Evolutionary conservation across 2,888 invertebrate genomes (phyloP).

Genomic region (Eupithecia tripunctaria): DNA sequence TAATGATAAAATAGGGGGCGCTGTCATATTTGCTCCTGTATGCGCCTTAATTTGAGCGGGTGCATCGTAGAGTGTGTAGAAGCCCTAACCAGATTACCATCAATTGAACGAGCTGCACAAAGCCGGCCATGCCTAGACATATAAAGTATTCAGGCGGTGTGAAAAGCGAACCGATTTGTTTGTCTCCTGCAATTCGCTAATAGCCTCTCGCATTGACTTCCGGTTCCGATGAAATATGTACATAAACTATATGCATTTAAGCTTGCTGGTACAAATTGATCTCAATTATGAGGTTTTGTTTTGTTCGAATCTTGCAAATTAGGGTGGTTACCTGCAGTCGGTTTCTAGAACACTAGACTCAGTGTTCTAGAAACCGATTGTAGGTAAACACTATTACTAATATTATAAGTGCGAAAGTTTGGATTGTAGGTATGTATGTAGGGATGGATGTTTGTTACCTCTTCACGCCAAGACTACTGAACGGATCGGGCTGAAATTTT

Average conservation of each 20-base stretch:
- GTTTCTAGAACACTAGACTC: not conserved
- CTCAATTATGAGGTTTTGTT: not conserved
- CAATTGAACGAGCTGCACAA: slow-evolving; percentile 19
- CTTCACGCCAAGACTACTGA: too few species aligned
- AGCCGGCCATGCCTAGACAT: slow-evolving; percentile 21
- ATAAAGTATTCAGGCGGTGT: slow-evolving; percentile 31
- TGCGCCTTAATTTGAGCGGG: not conserved
- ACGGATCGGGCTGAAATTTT: too few species aligned
- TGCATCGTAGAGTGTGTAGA: not conserved
- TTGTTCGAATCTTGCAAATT: not conserved
- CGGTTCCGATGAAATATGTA: not conserved
- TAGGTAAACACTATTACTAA: too few species aligned
- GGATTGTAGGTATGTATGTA: too few species aligned
- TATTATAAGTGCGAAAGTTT: too few species aligned
- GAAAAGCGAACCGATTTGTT: slow-evolving; percentile 24
- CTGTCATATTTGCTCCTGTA: too few species aligned
- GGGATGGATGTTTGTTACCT: too few species aligned
- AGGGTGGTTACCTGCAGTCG: not conserved
- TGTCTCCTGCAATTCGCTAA: slow-evolving; percentile 30
- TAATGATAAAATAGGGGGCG: too few species aligned
- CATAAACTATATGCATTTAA: not conserved
- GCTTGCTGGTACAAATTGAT: not conserved
- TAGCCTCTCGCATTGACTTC: slow-evolving; percentile 25
- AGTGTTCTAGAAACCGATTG: too few species aligned
- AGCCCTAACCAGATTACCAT: slow-evolving; percentile 28